A percentile compares a stretch with the other conserved stretches of the same genome.
These are phyloP conservation scores for Coboldia fuscipes DNA, from an alignment of 1,140 invertebrate species.

Conservation along the genomic window DNA sequence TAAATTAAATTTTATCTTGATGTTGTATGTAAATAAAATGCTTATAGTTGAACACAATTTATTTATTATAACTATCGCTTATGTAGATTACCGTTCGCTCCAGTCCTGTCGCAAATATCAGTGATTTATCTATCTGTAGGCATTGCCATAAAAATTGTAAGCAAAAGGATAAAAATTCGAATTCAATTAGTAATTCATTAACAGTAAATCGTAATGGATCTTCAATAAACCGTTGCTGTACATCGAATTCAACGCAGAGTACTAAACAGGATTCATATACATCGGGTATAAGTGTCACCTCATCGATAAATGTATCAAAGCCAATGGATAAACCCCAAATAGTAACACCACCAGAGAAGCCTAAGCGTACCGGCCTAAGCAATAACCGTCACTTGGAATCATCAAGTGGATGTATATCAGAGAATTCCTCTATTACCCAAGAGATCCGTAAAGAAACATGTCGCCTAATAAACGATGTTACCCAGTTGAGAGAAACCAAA, in stretches of 20 bases:
- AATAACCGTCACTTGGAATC: too few species aligned
- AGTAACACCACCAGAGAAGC: slow-evolving; percentile 4
- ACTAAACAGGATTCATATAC: too few species aligned
- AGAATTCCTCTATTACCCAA: too few species aligned
- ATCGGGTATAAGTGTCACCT: too few species aligned
- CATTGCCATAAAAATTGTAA: slow-evolving; percentile 50
- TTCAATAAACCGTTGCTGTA: slow-evolving; percentile 20
- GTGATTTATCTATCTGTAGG: slow-evolving; percentile 40
- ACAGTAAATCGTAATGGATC: slow-evolving; percentile 21
- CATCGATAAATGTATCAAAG: too few species aligned
- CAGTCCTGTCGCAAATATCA: slow-evolving; percentile 31
- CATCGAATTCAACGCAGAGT: slow-evolving; percentile 10
- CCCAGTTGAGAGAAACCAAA: background rate
- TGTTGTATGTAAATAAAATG: background rate
- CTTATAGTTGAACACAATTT: background rate
- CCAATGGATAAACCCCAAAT: background rate
- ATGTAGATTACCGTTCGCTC: slow-evolving; percentile 43
- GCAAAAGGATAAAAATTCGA: slow-evolving; percentile 5
- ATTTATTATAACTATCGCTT: background rate
- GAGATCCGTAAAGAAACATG: slow-evolving; percentile 18
- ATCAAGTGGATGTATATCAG: too few species aligned
- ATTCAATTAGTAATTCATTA: slow-evolving; percentile 14
- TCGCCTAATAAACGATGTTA: slow-evolving; percentile 15
- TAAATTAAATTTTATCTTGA: slow-evolving; percentile 13
- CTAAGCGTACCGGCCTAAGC: too few species aligned